A percentile compares a stretch with the other conserved stretches of the same genome.
Conservation (phyloP, 2,113 vertebrate genomes). For the Rhinopomastus cyanomelas region DNA sequence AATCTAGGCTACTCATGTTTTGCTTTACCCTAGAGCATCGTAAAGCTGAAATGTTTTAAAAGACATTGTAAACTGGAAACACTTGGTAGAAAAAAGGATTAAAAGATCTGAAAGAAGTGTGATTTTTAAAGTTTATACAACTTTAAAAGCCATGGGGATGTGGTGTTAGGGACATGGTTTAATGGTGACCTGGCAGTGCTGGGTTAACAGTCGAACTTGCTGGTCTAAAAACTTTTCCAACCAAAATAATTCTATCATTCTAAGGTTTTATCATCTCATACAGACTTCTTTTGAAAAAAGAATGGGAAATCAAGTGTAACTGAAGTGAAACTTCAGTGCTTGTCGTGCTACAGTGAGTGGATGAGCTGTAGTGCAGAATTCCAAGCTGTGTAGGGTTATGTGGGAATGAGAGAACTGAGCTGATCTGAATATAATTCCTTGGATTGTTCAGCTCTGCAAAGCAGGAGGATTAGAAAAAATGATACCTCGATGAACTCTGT, state of each 20-base stretch:
- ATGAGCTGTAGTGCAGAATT: background rate
- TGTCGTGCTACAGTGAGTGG: background rate
- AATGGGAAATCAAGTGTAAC: background rate
- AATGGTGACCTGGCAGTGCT: no score
- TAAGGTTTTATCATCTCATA: background rate
- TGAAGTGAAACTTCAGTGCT: background rate
- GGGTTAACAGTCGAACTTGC: no score
- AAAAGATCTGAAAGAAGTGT: background rate
- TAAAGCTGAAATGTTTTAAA: background rate
- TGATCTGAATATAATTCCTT: constrained; percentile 1
- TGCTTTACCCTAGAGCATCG: background rate
- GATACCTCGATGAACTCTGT: background rate
- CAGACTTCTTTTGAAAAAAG: background rate
- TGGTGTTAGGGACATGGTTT: no score
- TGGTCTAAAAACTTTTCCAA: no score
- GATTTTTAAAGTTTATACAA: background rate
- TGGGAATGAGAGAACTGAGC: background rate
- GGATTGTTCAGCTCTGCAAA: background rate
- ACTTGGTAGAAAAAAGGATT: background rate
- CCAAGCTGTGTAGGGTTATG: background rate
- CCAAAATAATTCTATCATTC: no score
- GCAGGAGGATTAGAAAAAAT: background rate
- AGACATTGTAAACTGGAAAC: background rate
- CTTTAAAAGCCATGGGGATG: no score
- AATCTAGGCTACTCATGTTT: background rate